These are phyloP conservation scores for Lichenostomus cassidix DNA, from an alignment of 2,113 vertebrate genomes.

Conservation along the genomic window DNA sequence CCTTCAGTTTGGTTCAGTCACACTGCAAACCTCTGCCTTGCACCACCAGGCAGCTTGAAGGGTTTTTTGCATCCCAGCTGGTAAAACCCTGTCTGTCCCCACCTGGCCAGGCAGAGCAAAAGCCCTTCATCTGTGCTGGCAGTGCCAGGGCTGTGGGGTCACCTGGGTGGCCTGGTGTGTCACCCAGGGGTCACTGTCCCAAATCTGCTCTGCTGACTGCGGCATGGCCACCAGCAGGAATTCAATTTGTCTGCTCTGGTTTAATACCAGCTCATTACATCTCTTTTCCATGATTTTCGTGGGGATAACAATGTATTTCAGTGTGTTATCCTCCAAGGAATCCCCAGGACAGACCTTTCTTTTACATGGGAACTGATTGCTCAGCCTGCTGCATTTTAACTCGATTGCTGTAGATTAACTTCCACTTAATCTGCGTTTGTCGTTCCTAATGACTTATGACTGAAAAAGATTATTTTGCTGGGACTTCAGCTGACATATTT, in stretches of 20 bases:
- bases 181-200: background rate
- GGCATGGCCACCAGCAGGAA: background rate
- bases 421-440: constrained; percentile 55
- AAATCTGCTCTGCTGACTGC: background rate
- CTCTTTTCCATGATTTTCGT: background rate
- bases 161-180: no score
- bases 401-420: constrained; percentile 45
- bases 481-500: constrained; percentile 56
- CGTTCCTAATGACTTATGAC: constrained; percentile 19
- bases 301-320: background rate
- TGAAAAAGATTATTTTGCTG: background rate
- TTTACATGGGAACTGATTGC: background rate
- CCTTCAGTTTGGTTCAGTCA: background rate
- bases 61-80: background rate
- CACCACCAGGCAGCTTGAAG: background rate
- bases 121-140: background rate
- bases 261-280: background rate
- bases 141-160: background rate
- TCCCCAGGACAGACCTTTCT: background rate
- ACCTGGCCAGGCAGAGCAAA: background rate
- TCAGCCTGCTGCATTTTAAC: constrained; percentile 6
- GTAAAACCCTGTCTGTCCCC: background rate
- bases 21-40: background rate
- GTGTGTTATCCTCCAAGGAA: background rate
- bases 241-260: background rate